A percentile compares a stretch with the other conserved stretches of the same genome.
Evolutionary conservation across 2,888 invertebrate species (phyloP).

Genomic region (Cosmia trapezina): DNA sequence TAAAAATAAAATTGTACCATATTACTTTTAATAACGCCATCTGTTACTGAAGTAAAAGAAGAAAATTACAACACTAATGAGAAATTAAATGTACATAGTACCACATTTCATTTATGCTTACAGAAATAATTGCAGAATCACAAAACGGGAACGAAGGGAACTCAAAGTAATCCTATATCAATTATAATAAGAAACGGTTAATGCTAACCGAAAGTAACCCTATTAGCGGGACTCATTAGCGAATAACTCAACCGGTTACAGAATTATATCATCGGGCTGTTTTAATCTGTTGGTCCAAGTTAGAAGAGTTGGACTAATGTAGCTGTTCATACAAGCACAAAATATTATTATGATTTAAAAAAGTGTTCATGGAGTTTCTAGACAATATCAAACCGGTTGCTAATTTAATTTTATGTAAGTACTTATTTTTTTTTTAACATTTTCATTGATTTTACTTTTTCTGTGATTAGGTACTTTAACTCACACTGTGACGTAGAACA

Average conservation of each 20-base stretch:
- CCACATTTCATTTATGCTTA: neutral
- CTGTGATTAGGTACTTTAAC: too few relatives aligned
- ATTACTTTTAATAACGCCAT: too few relatives aligned
- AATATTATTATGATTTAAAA: too few relatives aligned
- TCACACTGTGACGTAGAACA: too few relatives aligned
- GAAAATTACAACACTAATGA: neutral
- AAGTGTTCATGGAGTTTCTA: too few relatives aligned
- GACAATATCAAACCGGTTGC: too few relatives aligned
- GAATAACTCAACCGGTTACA: slow-evolving; percentile 81
- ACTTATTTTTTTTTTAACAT: too few relatives aligned
- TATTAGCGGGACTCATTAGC: slow-evolving; percentile 80
- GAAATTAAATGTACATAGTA: slow-evolving; percentile 1
- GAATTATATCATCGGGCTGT: slow-evolving; percentile 78
- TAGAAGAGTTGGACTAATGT: slow-evolving; percentile 28
- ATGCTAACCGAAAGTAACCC: slow-evolving; percentile 78
- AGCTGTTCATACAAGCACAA: neutral
- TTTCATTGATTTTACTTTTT: too few relatives aligned
- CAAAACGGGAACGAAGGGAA: slow-evolving; percentile 36
- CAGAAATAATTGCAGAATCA: slow-evolving; percentile 28
- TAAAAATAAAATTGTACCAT: too few relatives aligned
- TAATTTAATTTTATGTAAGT: too few relatives aligned
- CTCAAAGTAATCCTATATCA: slow-evolving; percentile 61
- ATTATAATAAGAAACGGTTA: slow-evolving; percentile 74
- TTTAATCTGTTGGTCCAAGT: slow-evolving; percentile 59
- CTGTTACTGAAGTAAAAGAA: too few relatives aligned